A percentile compares a stretch with the other conserved stretches of the same genome.
Conservation (phyloP, 2,888 invertebrate species). For the Acronicta leporina region DNA sequence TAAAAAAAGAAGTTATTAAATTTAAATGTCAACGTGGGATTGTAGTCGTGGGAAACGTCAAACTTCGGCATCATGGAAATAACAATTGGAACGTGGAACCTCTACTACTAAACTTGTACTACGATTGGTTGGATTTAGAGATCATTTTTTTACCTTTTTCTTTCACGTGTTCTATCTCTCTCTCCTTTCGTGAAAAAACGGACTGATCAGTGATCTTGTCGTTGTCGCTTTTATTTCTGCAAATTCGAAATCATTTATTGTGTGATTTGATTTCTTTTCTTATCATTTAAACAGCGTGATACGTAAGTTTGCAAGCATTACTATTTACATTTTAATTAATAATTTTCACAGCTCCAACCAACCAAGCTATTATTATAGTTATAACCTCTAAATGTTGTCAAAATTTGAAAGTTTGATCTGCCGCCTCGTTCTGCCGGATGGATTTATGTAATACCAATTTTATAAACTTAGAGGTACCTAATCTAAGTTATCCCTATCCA, state of each 20-base stretch:
- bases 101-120: not conserved
- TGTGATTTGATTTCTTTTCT: constrained; percentile 13
- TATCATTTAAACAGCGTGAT: constrained; percentile 8
- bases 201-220: constrained; percentile 59
- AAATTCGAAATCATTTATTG: constrained; percentile 25
- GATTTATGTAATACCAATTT: constrained; percentile 8
- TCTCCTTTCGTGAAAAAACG: constrained; percentile 57
- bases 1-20: too few species aligned
- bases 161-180: constrained; percentile 12
- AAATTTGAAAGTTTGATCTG: constrained; percentile 51
- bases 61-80: too few species aligned
- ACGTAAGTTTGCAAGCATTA: constrained; percentile 27
- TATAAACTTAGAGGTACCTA: not conserved
- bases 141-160: constrained; percentile 3
- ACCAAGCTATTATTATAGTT: not conserved
- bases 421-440: constrained; percentile 25
- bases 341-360: not conserved
- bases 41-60: too few species aligned
- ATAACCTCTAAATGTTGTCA: constrained; percentile 53
- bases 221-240: constrained; percentile 17
- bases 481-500: too few species aligned
- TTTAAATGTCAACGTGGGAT: too few species aligned
- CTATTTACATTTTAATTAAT: not conserved
- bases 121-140: constrained; percentile 32
- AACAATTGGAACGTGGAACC: not conserved